These are phyloP conservation scores for Hirtodrosophila duncani DNA, from an alignment of 2,888 invertebrate genomes.

Conservation along the genomic window DNA sequence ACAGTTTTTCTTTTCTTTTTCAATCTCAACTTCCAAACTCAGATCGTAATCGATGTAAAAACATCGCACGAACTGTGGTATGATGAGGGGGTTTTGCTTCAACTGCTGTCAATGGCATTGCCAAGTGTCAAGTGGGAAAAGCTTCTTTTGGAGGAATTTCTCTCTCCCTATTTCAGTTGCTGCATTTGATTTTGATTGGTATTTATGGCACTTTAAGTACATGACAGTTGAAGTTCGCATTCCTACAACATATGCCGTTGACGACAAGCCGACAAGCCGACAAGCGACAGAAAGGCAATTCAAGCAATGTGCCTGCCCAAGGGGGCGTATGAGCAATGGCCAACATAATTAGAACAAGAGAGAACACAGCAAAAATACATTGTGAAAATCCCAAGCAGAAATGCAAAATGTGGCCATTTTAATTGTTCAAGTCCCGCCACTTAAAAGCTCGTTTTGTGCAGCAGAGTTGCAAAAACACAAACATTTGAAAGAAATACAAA, in stretches of 20 bases:
- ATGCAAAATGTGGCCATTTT: constrained; percentile 31
- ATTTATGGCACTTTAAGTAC: constrained; percentile 74
- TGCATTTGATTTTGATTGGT: constrained; percentile 77
- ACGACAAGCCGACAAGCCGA: constrained; percentile 28
- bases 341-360: constrained; percentile 1
- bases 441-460: constrained; percentile 42
- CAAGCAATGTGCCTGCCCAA: too few relatives aligned
- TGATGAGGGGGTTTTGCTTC: constrained; percentile 1
- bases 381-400: background rate
- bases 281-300: constrained; percentile 25
- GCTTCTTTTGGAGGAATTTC: constrained; percentile 5
- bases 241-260: constrained; percentile 38
- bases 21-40: too few relatives aligned
- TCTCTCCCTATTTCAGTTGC: constrained; percentile 1
- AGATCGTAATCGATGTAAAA: too few relatives aligned
- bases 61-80: background rate
- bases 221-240: too few relatives aligned
- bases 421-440: constrained; percentile 37
- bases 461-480: constrained; percentile 15
- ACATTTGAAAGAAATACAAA: constrained; percentile 12
- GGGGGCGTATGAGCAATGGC: background rate
- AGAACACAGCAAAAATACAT: background rate
- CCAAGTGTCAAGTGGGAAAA: constrained; percentile 26
- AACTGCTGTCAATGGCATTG: constrained; percentile 24
- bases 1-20: too few relatives aligned